Evolutionary conservation across 2,113 vertebrate species (phyloP), one percentile per base, ranked within the genome.

Genomic region (Ploceus nigricollis): DNA sequence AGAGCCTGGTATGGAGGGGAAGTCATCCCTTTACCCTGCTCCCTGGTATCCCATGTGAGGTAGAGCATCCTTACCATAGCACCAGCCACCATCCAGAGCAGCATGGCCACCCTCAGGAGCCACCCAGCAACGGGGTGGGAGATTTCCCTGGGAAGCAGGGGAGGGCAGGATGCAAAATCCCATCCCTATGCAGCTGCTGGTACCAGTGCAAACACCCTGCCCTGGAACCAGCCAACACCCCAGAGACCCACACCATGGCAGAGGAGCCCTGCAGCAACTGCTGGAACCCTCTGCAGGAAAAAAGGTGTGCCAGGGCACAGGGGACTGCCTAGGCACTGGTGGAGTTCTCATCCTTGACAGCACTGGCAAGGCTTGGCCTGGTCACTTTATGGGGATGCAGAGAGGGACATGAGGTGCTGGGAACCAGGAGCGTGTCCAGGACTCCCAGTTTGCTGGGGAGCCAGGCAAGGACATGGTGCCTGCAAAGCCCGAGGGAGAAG

Each of bases 281-380:
- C 33, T 58, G 30, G 72, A 48, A 47, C 23, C 24, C 53, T 60
- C 51, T 47, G 30, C 56, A 61, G 76, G 23, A 42, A 48, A 83
- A 61, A 31, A 1, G 0, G 57, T 7, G 14, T 42, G 39, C 68
- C 68, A 40, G 39, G 58, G 28, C n/a, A 72, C 44, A 35, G 2
- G 27, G 35, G 31, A 84, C 31, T 3, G 2, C 28, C 16, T 18
- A 30, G 51, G 42, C 1, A 4, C 44, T 39, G 31, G 5, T 31
- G 7, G 35, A 42, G n/a, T 19, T 92, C 42, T 40, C 65, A 69
- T 40, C 65, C 33, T 37, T 45, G 42, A 40, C 5, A 16, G 45
- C 0, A 0, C 44, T 44, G 48, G 47, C 11, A 3, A 48, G 63
- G 57, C 54, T 63, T 56, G 53, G 65, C 4, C 1, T 0, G 0